phyloP scores from a whole-genome alignment of 1,140 invertebrate species.

The Megathymus violae region DNA sequence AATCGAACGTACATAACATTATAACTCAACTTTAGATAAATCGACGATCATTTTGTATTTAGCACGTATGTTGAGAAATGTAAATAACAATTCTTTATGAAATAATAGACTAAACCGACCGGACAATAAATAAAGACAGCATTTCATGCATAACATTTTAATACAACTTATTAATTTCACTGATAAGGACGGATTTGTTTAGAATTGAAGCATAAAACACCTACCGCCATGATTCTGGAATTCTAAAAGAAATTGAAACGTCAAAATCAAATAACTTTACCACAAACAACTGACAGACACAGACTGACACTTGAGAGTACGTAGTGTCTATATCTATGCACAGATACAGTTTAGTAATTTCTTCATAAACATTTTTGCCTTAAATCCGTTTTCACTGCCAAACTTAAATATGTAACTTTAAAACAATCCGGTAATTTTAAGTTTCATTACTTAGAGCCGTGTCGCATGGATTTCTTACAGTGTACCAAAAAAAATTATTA shows the following conservation, averaged over 20 bases:
- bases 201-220: slow-evolving; percentile 58
- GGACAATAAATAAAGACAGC: neutral
- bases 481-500: no score
- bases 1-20: neutral
- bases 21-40: no score
- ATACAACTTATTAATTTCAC: slow-evolving; percentile 33
- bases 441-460: no score
- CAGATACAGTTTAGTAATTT: no score
- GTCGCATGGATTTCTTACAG: no score
- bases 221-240: slow-evolving; percentile 77
- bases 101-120: slow-evolving; percentile 1
- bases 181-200: slow-evolving; percentile 64
- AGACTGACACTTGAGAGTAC: no score
- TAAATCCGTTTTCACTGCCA: no score
- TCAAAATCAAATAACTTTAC: slow-evolving; percentile 42
- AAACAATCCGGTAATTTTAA: no score
- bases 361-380: neutral
- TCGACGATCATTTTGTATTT: slow-evolving; percentile 5
- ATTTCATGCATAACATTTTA: neutral
- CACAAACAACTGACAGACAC: slow-evolving; percentile 32
- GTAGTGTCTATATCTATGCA: no score
- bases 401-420: no score
- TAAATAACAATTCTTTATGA: slow-evolving; percentile 6
- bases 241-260: slow-evolving; percentile 69
- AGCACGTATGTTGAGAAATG: slow-evolving; percentile 1